These are phyloP conservation scores for Pimephales promelas DNA, from an alignment of 2,113 vertebrate species.

Conservation along the genomic window DNA sequence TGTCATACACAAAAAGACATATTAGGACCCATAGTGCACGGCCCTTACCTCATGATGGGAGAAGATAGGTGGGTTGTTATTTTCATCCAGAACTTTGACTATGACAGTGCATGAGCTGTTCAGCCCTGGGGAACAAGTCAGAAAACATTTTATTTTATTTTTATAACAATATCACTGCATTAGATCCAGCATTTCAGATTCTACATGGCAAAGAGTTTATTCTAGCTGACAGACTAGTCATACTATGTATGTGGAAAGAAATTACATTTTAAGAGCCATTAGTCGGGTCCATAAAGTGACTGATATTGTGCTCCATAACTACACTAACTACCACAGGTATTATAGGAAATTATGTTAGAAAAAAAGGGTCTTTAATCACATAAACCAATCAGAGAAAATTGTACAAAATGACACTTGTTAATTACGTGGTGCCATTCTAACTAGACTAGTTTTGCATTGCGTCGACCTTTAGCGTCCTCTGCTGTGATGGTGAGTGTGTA, in stretches of 20 bases:
- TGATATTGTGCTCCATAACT: background rate
- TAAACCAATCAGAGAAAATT: background rate
- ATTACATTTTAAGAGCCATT: background rate
- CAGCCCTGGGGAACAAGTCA: constrained; percentile 63
- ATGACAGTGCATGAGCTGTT: constrained; percentile 74
- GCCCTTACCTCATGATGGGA: constrained; percentile 72
- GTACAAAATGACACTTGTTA: background rate
- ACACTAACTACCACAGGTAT: background rate
- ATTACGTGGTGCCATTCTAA: background rate
- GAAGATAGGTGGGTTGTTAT: constrained; percentile 75
- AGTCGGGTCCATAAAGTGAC: background rate
- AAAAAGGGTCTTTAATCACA: background rate
- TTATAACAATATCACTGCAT: constrained; percentile 49
- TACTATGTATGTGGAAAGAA: background rate
- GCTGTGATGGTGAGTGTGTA: constrained; percentile 73
- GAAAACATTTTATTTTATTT: constrained; percentile 59
- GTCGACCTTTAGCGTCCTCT: constrained; percentile 78
- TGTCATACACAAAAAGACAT: background rate
- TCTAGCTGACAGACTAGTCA: background rate
- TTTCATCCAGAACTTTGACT: constrained; percentile 71
- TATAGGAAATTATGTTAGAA: background rate
- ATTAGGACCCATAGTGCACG: background rate
- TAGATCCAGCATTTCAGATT: background rate
- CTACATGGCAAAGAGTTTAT: constrained; percentile 12
- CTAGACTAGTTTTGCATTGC: background rate